A percentile compares a stretch with the other conserved stretches of the same genome.
phyloP scores from a whole-genome alignment of 1,140 invertebrate species.

The Ephestia elutella region DNA sequence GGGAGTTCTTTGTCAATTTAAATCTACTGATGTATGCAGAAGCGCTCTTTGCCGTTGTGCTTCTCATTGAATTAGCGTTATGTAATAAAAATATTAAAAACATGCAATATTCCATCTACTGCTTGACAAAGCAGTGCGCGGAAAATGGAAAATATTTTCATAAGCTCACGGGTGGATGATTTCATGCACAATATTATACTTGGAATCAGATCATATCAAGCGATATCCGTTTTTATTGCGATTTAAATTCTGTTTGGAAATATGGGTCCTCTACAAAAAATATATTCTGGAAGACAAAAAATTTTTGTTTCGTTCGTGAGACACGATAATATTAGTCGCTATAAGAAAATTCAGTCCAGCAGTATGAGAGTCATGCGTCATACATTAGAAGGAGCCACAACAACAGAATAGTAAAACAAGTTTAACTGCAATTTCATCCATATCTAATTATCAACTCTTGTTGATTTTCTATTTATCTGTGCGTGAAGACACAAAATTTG shows the following conservation, averaged over 20 bases:
- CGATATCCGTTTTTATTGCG: neutral
- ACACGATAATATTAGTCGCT: too few species aligned
- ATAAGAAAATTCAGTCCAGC: too few species aligned
- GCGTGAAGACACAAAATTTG: too few species aligned
- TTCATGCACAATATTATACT: conserved; percentile 2
- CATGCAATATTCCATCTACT: conserved; percentile 14
- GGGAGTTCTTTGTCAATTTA: conserved; percentile 48
- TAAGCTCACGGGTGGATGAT: neutral
- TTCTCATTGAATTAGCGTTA: conserved; percentile 16
- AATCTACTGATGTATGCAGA: conserved; percentile 28
- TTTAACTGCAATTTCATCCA: too few species aligned
- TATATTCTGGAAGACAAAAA: too few species aligned
- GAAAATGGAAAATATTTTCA: conserved; percentile 3
- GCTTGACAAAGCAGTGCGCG: conserved; percentile 4
- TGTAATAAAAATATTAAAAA: conserved; percentile 19
- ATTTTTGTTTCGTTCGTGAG: too few species aligned
- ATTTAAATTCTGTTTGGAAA: neutral
- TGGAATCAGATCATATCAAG: neutral
- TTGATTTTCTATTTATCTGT: too few species aligned
- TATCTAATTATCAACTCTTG: too few species aligned
- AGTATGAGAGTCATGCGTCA: too few species aligned
- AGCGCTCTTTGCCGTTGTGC: conserved; percentile 15
- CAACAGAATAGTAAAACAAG: too few species aligned
- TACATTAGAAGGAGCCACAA: too few species aligned
- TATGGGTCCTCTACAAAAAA: too few species aligned